Percentiles rank a stretch among this genome's conserved stretches.
Conservation (phyloP, 2,888 invertebrate genomes). For the Tuta absoluta region DNA sequence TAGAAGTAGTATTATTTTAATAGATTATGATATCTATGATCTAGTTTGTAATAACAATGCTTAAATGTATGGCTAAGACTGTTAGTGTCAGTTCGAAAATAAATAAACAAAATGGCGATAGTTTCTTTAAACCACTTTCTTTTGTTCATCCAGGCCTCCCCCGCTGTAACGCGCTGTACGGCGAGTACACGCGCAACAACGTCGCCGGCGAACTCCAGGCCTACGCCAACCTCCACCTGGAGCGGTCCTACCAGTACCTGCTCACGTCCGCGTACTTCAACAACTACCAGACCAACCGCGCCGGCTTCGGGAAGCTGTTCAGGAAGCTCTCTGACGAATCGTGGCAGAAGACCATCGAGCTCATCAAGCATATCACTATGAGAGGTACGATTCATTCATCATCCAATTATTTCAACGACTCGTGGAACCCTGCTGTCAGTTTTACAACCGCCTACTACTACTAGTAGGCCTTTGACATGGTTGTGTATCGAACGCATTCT, state of each 20-base stretch:
- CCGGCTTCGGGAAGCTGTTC: constrained; percentile 88
- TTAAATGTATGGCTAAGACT: no score
- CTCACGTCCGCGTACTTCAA: constrained; percentile 88
- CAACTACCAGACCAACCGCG: constrained; percentile 87
- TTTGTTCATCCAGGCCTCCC: constrained; percentile 41
- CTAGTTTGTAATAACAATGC: no score
- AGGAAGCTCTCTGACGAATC: constrained; percentile 86
- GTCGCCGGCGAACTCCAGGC: constrained; percentile 68
- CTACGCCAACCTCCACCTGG: constrained; percentile 84
- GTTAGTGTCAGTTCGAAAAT: no score
- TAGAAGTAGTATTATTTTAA: no score
- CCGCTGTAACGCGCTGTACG: constrained; percentile 85
- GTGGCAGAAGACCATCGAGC: constrained; percentile 86
- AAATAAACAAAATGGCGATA: background rate
- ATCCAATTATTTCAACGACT: background rate
- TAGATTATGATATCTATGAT: no score
- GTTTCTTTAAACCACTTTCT: background rate
- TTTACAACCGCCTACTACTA: no score
- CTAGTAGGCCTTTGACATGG: no score
- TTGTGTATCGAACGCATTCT: no score
- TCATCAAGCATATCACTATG: constrained; percentile 89
- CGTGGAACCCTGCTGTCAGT: no score
- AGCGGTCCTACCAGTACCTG: constrained; percentile 88
- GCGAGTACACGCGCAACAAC: constrained; percentile 77
- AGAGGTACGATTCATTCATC: constrained; percentile 80